Conservation (phyloP, 2,888 invertebrate species). For the Heliconius sara region DNA sequence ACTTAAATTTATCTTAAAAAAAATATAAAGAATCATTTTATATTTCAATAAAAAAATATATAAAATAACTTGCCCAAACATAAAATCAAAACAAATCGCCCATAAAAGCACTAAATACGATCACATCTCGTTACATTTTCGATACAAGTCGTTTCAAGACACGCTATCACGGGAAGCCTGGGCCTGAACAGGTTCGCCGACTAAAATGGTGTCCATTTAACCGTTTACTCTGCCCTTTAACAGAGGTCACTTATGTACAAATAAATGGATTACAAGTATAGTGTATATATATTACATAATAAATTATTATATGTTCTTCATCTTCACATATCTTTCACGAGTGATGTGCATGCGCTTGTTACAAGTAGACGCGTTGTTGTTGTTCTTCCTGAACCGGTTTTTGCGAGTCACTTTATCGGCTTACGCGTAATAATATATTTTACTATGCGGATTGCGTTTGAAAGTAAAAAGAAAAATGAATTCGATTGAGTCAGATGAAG, state of each 20-base stretch:
- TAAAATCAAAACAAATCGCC: background rate
- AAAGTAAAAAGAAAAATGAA: no score
- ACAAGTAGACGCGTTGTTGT: no score
- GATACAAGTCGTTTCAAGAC: background rate
- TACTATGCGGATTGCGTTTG: no score
- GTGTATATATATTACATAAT: background rate
- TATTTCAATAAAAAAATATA: background rate
- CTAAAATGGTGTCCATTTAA: conserved; percentile 23
- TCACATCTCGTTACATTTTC: conserved; percentile 9
- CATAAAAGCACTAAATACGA: conserved; percentile 3
- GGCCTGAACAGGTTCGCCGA: conserved; percentile 16
- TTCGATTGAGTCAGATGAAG: no score
- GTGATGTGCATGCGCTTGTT: no score
- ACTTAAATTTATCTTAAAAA: background rate
- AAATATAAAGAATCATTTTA: background rate
- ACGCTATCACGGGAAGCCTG: conserved; percentile 5
- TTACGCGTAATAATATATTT: no score
- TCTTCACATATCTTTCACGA: no score
- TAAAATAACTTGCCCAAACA: background rate
- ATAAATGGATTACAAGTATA: background rate
- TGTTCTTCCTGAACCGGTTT: no score
- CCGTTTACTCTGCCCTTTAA: conserved; percentile 19
- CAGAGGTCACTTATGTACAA: conserved; percentile 6
- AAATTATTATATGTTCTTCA: background rate
- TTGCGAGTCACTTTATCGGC: no score